Conservation (phyloP, 2,797 vertebrate species). For the Falco concolor region DNA sequence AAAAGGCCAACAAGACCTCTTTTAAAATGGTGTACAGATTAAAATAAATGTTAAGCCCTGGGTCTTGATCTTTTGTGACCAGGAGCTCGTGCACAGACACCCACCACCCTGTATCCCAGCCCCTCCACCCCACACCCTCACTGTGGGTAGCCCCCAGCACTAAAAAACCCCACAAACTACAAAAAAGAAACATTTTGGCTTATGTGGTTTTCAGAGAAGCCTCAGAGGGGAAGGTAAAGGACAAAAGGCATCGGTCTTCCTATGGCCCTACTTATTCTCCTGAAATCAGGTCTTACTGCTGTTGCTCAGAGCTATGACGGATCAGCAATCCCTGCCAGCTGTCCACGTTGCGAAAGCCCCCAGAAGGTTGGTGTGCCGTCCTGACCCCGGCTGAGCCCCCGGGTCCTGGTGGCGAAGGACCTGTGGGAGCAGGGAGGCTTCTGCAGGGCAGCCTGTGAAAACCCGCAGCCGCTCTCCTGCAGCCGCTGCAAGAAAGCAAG, state of each 20-base stretch:
- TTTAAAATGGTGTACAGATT: neutral
- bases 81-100: neutral
- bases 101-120: neutral
- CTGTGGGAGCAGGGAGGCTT: neutral
- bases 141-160: neutral
- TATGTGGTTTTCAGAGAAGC: neutral
- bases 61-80: neutral
- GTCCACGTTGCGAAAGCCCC: fast-evolving
- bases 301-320: fast-evolving
- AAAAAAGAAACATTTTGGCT: neutral
- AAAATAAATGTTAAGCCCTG: neutral
- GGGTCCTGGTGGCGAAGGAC: fast-evolving
- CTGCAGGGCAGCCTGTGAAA: neutral
- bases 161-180: neutral
- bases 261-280: neutral
- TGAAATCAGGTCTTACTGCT: neutral
- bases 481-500: neutral
- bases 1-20: neutral
- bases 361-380: neutral
- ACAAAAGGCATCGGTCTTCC: neutral
- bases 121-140: neutral
- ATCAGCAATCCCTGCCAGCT: neutral
- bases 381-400: fast-evolving
- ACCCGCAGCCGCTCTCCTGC: fast-evolving
- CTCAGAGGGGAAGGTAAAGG: neutral